Evolutionary conservation across 1,140 invertebrate genomes (phyloP).

Genomic region (Cyphomyrmex costatus): DNA sequence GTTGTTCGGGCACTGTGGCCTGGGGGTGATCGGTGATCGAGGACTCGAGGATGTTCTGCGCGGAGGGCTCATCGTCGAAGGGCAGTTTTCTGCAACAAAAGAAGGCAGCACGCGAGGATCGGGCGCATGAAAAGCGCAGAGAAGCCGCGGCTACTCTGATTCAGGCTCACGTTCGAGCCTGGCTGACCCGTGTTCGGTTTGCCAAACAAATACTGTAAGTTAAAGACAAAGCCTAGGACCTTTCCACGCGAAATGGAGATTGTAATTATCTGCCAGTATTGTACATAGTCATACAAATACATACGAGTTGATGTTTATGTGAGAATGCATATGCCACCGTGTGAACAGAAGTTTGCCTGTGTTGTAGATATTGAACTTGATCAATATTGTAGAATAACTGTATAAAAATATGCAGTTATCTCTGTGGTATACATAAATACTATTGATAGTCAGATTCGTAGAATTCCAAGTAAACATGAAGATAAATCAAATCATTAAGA

Average conservation of each 20-base stretch:
- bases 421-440: slow-evolving; percentile 4
- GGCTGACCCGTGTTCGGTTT: slow-evolving; percentile 89
- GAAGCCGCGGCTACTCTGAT: slow-evolving; percentile 91
- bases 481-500: not conserved
- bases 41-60: slow-evolving; percentile 88
- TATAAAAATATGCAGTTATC: slow-evolving; percentile 30
- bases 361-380: not conserved
- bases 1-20: slow-evolving; percentile 16
- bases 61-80: slow-evolving; percentile 88
- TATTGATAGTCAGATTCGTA: slow-evolving; percentile 8
- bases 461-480: not conserved
- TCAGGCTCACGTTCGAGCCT: slow-evolving; percentile 91
- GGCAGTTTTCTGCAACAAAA: slow-evolving; percentile 92
- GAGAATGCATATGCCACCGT: not conserved
- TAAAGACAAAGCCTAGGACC: not conserved
- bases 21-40: slow-evolving; percentile 29
- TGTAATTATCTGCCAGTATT: not conserved
- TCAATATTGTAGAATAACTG: not conserved
- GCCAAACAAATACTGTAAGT: slow-evolving; percentile 89
- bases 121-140: slow-evolving; percentile 93
- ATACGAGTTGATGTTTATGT: not conserved
- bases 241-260: not conserved
- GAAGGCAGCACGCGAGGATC: slow-evolving; percentile 94
- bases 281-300: not conserved
- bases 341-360: not conserved